Base-by-base conservation (phyloP, 1,140 invertebrate species). In the Teleopsis dalmanni region DNA sequence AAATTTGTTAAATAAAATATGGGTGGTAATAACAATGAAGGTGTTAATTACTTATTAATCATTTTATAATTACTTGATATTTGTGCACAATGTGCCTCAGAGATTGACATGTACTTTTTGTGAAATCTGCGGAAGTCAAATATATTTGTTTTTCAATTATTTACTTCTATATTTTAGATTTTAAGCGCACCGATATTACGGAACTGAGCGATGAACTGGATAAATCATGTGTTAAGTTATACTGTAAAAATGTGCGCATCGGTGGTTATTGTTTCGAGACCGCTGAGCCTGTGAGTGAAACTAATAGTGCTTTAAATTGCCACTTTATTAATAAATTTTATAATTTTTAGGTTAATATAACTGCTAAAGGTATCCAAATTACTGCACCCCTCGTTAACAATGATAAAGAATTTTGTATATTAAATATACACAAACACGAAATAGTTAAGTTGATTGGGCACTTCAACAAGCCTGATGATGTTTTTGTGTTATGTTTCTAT, bases 401-500 rank as follows among this genome's bases (percentile, higher is more conserved):
- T 72, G 71, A 78, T 71, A 71, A 72, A 46, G 65, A 72, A 53
- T 71, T 74, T 48, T 76, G 79, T 27, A 77, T 76, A 25, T 62
- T 87, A 10, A 73, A 78, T 57, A 80, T 87, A 50, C 78, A 79
- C 50, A 71, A 75, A 34, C 72, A 72, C 44, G 79, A 85, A 59
- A 78, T 88, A 37, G 75, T 87, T 2, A 85, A 82, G 72, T 77
- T 87, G 48, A 72, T 87, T 52, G 77, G 80, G 40, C 82, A 87
- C 74, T 85, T 87, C 73, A 80, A 81, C 6, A 84, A 82, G 60
- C 65, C 71, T 9, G 74, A 86, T 1, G 49, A 57, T 60, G 83
- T 86, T 3, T n/a, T n/a, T n/a, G 80, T 90, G 3, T 71, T 92
- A 43, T 89, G 91, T 72, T 77, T 91, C 57, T 87, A 88, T 57